Base-by-base conservation (phyloP, 2,797 vertebrate species). In the Brachyrhaphis roseni region DNA sequence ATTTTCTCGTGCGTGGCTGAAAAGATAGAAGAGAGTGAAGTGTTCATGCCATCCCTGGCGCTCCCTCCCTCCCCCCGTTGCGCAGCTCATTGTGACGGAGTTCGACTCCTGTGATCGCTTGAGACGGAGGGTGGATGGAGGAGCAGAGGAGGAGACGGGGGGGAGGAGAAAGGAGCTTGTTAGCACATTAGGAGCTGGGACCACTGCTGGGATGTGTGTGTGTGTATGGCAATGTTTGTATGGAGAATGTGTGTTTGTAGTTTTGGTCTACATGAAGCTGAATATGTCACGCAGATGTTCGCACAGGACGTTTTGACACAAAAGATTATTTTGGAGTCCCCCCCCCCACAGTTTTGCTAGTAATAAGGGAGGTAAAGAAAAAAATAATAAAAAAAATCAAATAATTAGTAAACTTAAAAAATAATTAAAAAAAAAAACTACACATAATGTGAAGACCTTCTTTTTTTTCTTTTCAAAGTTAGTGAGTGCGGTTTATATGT, bases 141-240 rank as follows among this genome's bases (percentile, higher is more conserved):
- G 95, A 97, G 96, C 94, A 96, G 95, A 95, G 95, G 95, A 95
- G 95, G 95, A 95, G 96, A 95, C 97, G 96, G 95, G 95, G 95
- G 95, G 95, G 95, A 95, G 95, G 95, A 95, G 97, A 96, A 96
- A 96, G 96, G 96, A 97, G 97, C 97, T 98, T 97, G 97, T 98
- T 98, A 98, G 97, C 97, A 94, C 97, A 97, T 98, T 97, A 97
- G 96, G 97, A 97, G 96, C 94, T 43, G 73, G 80, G 77, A 64
- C 82, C 78, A 87, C 87, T 45, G 72, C 91, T 89, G 90, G 47
- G 87, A 47, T 80, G 68, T 80, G 79, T 66, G 79, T 78, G 51
- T 78, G 55, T 62, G 41, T 68, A 72, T 70, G 74, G 51, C 81
- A 78, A 82, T 83, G 68, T 76, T 55, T 84, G 53, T 68, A 47